phyloP scores from a whole-genome alignment of 2,113 vertebrate species.

The Tachycineta bicolor region DNA sequence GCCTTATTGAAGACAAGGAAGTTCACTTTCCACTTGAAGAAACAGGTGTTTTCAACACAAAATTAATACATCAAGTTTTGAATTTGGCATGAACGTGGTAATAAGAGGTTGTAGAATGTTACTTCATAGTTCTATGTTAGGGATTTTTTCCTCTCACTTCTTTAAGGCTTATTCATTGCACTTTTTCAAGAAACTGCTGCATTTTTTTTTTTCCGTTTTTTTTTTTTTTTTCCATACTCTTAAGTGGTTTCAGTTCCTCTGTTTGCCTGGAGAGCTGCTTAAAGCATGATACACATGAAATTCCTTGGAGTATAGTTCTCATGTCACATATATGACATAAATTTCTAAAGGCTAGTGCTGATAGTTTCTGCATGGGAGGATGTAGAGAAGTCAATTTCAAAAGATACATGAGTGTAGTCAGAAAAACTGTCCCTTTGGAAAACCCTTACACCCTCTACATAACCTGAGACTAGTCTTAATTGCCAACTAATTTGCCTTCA shows the following conservation, averaged over 20 bases:
- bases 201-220: not conserved
- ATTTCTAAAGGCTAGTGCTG: not conserved
- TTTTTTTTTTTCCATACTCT: not conserved
- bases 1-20: not conserved
- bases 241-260: not conserved
- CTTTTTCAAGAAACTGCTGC: not conserved
- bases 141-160: not conserved
- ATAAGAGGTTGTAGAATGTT: not conserved
- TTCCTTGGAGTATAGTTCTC: not conserved
- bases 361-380: not conserved
- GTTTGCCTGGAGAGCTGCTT: not conserved
- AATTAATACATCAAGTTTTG: not conserved
- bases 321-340: not conserved
- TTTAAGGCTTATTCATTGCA: not conserved
- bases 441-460: not conserved
- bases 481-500: not conserved
- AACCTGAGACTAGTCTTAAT: not conserved
- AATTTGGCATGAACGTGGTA: not conserved
- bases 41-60: not conserved
- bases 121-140: not conserved
- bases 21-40: not conserved
- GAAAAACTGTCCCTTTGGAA: not conserved
- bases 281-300: not conserved
- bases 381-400: not conserved
- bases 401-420: not conserved